Evolutionary conservation across 1,140 invertebrate genomes (phyloP).

Genomic region (Heliconius melpomene): DNA sequence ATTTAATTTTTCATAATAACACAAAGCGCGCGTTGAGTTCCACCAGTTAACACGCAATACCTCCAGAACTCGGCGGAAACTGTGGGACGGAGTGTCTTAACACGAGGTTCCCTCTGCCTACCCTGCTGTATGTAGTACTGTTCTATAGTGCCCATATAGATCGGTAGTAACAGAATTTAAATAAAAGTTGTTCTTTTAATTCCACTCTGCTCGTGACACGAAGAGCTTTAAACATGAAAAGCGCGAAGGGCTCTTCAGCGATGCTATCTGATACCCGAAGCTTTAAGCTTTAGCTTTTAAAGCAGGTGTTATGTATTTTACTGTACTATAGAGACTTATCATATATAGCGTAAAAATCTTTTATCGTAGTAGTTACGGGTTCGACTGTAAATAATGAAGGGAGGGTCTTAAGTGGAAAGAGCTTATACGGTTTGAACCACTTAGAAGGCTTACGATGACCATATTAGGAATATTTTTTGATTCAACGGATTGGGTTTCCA

Average conservation of each 20-base stretch:
- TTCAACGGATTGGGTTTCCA: too few relatives aligned
- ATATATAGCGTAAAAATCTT: background rate
- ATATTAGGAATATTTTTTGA: too few relatives aligned
- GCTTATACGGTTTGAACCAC: background rate
- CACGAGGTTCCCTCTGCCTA: too few relatives aligned
- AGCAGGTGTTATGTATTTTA: conserved; percentile 15
- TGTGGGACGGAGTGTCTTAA: too few relatives aligned
- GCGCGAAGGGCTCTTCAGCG: conserved; percentile 14
- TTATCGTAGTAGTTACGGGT: background rate
- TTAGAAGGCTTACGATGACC: too few relatives aligned
- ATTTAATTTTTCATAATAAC: too few relatives aligned
- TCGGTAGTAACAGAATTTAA: background rate
- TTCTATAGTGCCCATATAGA: background rate
- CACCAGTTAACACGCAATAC: too few relatives aligned
- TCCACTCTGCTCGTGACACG: background rate
- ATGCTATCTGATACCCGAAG: background rate
- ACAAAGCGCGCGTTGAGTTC: too few relatives aligned
- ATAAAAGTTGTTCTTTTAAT: conserved; percentile 3
- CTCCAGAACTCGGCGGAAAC: too few relatives aligned
- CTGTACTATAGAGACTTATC: background rate
- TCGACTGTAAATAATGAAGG: background rate
- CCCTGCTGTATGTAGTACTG: too few relatives aligned
- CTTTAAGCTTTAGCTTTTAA: background rate
- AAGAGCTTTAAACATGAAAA: conserved; percentile 8
- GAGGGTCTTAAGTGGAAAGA: background rate